Conservation (phyloP, 2,113 vertebrate species). For the Butastur rufipennis region DNA sequence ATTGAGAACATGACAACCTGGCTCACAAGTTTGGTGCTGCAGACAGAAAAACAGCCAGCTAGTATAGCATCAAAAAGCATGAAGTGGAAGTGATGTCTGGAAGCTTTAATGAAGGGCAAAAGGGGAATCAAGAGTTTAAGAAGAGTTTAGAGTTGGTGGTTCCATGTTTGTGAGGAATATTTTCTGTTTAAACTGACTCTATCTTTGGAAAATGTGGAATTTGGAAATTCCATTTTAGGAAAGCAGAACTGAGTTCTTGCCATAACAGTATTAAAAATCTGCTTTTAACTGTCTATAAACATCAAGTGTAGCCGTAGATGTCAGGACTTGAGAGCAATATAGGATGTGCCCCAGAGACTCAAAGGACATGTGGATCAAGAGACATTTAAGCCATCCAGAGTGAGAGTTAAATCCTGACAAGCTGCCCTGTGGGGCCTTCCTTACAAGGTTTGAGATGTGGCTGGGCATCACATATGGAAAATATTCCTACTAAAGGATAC, state of each 20-base stretch:
- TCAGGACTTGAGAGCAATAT: not conserved
- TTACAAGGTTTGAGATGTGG: not conserved
- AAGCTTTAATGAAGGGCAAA: not conserved
- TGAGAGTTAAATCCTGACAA: not conserved
- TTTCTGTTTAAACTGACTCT: not conserved
- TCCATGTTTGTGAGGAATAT: not conserved
- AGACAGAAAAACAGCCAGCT: not conserved
- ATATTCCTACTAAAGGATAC: fast-evolving
- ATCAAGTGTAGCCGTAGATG: not conserved
- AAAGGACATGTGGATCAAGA: not conserved
- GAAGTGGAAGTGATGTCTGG: not conserved
- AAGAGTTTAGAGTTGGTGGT: not conserved
- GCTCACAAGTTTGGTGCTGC: not conserved
- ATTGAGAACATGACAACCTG: not conserved
- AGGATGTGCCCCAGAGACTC: not conserved
- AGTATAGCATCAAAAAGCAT: not conserved
- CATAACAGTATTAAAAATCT: not conserved
- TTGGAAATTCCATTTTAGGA: not conserved
- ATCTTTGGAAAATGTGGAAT: not conserved
- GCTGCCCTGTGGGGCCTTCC: not conserved
- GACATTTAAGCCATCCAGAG: not conserved
- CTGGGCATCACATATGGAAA: not conserved
- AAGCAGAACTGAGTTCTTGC: not conserved
- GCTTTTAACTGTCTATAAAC: not conserved
- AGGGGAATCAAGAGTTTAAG: not conserved